Percentiles rank a stretch among this genome's conserved stretches.
phyloP scores from a whole-genome alignment of 2,113 vertebrate genomes.

The Syngnathus scovelli region DNA sequence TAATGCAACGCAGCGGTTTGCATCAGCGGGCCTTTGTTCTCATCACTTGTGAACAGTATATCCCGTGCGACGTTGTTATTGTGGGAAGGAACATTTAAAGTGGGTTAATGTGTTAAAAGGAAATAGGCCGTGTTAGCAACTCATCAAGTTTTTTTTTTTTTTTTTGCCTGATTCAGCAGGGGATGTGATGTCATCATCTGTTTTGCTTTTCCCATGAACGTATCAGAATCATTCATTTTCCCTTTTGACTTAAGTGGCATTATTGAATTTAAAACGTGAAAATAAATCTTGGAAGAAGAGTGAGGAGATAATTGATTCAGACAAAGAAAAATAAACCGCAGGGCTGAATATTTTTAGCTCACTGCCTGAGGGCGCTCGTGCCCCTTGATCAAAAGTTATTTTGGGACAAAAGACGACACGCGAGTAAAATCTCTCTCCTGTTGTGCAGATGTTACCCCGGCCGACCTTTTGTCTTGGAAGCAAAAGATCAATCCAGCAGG shows the following conservation, averaged over 20 bases:
- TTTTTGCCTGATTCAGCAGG: not conserved
- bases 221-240: not conserved
- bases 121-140: slow-evolving; percentile 11
- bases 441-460: slow-evolving; percentile 41
- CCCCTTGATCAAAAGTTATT: slow-evolving; percentile 23
- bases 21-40: slow-evolving; percentile 38
- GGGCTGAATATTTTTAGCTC: slow-evolving; percentile 16
- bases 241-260: not conserved
- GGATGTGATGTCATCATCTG: not conserved
- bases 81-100: slow-evolving; percentile 13
- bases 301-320: not conserved
- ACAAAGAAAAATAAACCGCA: slow-evolving; percentile 15
- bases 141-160: not conserved
- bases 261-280: not conserved
- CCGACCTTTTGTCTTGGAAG: slow-evolving; percentile 29
- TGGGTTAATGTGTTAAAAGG: slow-evolving; percentile 14
- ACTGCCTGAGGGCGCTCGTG: slow-evolving; percentile 11
- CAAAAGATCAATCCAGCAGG: slow-evolving; percentile 10
- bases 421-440: slow-evolving; percentile 17
- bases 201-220: not conserved
- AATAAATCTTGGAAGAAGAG: not conserved
- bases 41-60: slow-evolving; percentile 17
- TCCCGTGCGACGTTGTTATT: not conserved
- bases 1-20: slow-evolving; percentile 12
- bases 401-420: slow-evolving; percentile 28